Evolutionary conservation across 2,888 invertebrate genomes (phyloP).

Genomic region (Xylocampa areola): DNA sequence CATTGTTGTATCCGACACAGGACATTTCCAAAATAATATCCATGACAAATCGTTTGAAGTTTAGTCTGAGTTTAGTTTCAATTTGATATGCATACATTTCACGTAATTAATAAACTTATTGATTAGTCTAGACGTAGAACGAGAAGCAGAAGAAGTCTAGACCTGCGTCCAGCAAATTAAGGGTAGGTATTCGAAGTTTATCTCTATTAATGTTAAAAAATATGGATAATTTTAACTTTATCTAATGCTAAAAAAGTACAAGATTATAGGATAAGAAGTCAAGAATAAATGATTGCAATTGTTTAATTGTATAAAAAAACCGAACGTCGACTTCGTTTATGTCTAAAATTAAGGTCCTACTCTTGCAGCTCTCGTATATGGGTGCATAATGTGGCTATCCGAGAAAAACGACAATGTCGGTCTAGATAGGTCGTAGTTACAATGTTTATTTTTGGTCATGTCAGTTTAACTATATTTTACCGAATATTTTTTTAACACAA

Average conservation of each 20-base stretch:
- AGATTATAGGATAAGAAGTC: background rate
- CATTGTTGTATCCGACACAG: background rate
- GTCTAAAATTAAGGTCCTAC: background rate
- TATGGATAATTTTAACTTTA: too few relatives aligned
- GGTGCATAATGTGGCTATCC: constrained; percentile 6
- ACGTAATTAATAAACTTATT: too few relatives aligned
- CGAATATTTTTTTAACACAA: constrained; percentile 10
- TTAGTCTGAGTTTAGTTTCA: too few relatives aligned
- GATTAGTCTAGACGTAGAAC: too few relatives aligned
- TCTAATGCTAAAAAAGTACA: background rate
- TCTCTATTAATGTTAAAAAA: too few relatives aligned
- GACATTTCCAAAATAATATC: constrained; percentile 3
- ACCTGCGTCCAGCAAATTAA: too few relatives aligned
- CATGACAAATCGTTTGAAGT: too few relatives aligned
- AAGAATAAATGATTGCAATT: background rate
- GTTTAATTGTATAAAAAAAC: background rate
- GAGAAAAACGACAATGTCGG: constrained; percentile 21
- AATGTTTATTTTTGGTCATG: constrained; percentile 19
- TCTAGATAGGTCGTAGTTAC: constrained; percentile 24
- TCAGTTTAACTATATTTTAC: constrained; percentile 13
- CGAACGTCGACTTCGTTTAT: background rate
- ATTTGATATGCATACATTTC: too few relatives aligned
- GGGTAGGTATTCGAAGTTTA: too few relatives aligned
- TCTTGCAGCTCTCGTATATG: constrained; percentile 2
- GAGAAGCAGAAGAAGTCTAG: too few relatives aligned